These are phyloP conservation scores for Caenorhabditis sp. DNA, from an alignment of 2,888 invertebrate genomes.

Conservation along the genomic window DNA sequence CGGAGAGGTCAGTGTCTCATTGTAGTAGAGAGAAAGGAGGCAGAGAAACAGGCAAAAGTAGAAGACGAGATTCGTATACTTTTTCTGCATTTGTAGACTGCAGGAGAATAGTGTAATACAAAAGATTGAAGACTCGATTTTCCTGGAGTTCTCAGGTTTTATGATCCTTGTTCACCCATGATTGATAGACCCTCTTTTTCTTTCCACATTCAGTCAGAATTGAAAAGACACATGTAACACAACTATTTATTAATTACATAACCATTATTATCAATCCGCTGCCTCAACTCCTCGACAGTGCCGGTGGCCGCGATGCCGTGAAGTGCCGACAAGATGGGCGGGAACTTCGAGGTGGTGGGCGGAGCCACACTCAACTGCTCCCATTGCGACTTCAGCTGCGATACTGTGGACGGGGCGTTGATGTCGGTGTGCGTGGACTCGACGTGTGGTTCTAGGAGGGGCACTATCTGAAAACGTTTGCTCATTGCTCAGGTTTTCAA, in stretches of 20 bases:
- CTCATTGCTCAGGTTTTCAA: no score
- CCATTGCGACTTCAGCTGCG: slow-evolving; percentile 81
- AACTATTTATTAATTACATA: slow-evolving; percentile 72
- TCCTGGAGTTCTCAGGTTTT: no score
- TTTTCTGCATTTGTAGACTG: neutral
- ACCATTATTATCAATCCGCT: slow-evolving; percentile 81
- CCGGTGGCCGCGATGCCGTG: slow-evolving; percentile 70
- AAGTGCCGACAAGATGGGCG: slow-evolving; percentile 60
- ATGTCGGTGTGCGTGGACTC: slow-evolving; percentile 65
- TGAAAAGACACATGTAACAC: neutral
- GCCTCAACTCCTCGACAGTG: slow-evolving; percentile 80
- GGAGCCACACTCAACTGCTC: slow-evolving; percentile 71
- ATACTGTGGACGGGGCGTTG: slow-evolving; percentile 74
- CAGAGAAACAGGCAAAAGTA: neutral
- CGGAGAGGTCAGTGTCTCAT: neutral
- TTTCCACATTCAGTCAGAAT: no score
- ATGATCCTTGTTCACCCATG: no score
- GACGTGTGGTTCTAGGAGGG: slow-evolving; percentile 73
- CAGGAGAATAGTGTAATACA: no score
- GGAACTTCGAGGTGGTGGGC: slow-evolving; percentile 41
- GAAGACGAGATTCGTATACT: neutral
- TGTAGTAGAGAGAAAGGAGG: neutral
- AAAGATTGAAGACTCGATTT: no score
- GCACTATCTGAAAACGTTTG: slow-evolving; percentile 70
- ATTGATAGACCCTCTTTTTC: no score